phyloP scores from a whole-genome alignment of 2,888 invertebrate species.

The Scotopteryx bipunctaria region DNA sequence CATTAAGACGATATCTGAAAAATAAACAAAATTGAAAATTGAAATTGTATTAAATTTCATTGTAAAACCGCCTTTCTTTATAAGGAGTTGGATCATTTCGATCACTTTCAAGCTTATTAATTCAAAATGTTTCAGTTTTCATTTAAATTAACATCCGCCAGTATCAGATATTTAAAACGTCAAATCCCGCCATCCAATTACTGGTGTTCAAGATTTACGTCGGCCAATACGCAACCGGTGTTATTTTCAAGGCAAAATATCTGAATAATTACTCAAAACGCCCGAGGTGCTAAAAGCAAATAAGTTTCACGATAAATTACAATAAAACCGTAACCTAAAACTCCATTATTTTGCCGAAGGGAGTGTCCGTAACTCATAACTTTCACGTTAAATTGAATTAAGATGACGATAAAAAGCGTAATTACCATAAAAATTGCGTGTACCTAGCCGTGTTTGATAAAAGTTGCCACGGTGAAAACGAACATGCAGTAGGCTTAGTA shows the following conservation, averaged over 20 bases:
- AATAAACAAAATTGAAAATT: no score
- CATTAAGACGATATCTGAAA: no score
- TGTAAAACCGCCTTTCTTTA: no score
- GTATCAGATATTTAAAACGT: conserved; percentile 32
- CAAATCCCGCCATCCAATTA: conserved; percentile 35
- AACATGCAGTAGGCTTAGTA: conserved; percentile 12
- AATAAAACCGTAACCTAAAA: conserved; percentile 54
- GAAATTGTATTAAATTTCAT: no score
- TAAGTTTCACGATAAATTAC: conserved; percentile 59
- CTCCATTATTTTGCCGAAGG: conserved; percentile 52
- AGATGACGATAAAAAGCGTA: conserved; percentile 69
- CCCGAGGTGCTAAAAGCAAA: conserved; percentile 52
- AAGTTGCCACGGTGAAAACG: conserved; percentile 26
- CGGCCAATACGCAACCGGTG: conserved; percentile 44
- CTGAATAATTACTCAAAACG: conserved; percentile 50
- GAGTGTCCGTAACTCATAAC: conserved; percentile 51
- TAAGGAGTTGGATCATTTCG: no score
- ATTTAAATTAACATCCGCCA: conserved; percentile 4
- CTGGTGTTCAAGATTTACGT: conserved; percentile 45
- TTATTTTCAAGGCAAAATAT: conserved; percentile 45
- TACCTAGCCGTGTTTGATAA: conserved; percentile 48
- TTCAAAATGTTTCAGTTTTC: conserved; percentile 12
- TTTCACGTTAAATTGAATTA: conserved; percentile 69
- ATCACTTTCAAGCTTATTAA: not conserved
- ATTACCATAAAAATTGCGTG: conserved; percentile 77